Base-by-base conservation (phyloP, 2,888 invertebrate genomes). In the Melanchra persicariae region DNA sequence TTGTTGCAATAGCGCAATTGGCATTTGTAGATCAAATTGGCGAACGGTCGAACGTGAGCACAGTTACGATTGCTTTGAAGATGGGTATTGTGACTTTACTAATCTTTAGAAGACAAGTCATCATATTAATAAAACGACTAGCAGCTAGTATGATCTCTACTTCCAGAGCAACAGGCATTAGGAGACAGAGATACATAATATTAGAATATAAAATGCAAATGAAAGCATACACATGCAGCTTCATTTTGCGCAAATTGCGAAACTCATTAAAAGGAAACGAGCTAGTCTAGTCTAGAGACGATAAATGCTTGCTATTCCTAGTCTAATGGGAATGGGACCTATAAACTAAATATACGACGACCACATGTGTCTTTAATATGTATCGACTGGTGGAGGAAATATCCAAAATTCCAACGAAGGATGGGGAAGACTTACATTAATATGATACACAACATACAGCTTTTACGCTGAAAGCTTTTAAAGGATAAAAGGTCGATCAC, bases 401-500 rank as follows among this genome's bases (percentile, higher is more conserved):
- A 17, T 22, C 6, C 24, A 10, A 15, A 71, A 66, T 72, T 57
- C 24, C 9, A 26, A 19, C 37, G 12, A 0, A 40, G 40, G 30
- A 61, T 45, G 43, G 30, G 17, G 10, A 57, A 45, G 24, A 30
- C 26, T 59, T 55, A n/a, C 1, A 37, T 51, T 26, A 9, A 60
- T 7, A 70, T 26, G 6, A 17, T 49, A 70, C n/a, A 49, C 24
- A 49, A 51, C 19, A 19, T 17, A 54, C 9, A 30, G 34, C n/a
- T 52, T 59, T 55, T 62, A 49, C 43, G n/a, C 54, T 57, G 47
- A 60, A 79, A 77, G 47, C 55, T 37, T 61, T 62, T 58, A 17
- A 74, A 70, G 70, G 60, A 55, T 65, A 65, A 74, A 78, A 47
- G 71, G 55, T 78, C 63, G 19, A 15, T 55, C 34, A 54, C 66